Evolutionary conservation across 1,140 invertebrate genomes (phyloP), one percentile per base, ranked within the genome.

Genomic region (Drosophila kanapiae): DNA sequence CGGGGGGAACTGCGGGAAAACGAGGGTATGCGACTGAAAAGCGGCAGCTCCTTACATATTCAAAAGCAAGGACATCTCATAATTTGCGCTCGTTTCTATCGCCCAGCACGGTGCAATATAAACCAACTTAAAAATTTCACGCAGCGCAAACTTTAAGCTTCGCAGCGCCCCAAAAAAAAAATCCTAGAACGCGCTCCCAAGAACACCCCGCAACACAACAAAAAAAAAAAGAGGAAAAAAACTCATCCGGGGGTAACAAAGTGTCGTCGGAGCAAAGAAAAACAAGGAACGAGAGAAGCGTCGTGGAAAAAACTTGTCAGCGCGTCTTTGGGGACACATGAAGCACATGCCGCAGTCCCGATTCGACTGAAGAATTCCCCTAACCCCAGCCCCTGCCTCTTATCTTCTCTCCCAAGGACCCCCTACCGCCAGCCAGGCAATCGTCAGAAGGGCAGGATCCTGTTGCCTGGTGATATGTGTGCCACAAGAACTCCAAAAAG

Each of bases 41-140:
- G 16, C 35, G 42, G 13, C 54, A 47, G 42, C 27, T 51, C 57
- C 74, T 69, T 78, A 61, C 75, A 68, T 78, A 78, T 78, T 78
- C 75, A 78, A 58, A 70, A 71, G 75, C 75, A 78, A 78, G 58
- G 75, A 70, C 75, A 63, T 71, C 65, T 63, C 75, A 78, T 78
- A 78, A 78, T 78, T 78, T 78, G 64, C 74, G 35, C 75, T 59
- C 40, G 62, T 76, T 58, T 64, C 60, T 33, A 58, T 48, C 54
- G 27, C 72, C 71, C 49, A 58, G 43, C 75, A 49, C 37, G 49
- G 63, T 58, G 75, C 67, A 57, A 79, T 72, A 78, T 72, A 72
- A 79, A 72, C 75, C 77, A 79, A 79, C 67, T 79, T 65, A 78
- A 79, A 79, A 79, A 77, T 79, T 79, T 78, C 75, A 79, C 77